Base-by-base conservation (phyloP, 2,888 invertebrate species). In the Unio pictorum region DNA sequence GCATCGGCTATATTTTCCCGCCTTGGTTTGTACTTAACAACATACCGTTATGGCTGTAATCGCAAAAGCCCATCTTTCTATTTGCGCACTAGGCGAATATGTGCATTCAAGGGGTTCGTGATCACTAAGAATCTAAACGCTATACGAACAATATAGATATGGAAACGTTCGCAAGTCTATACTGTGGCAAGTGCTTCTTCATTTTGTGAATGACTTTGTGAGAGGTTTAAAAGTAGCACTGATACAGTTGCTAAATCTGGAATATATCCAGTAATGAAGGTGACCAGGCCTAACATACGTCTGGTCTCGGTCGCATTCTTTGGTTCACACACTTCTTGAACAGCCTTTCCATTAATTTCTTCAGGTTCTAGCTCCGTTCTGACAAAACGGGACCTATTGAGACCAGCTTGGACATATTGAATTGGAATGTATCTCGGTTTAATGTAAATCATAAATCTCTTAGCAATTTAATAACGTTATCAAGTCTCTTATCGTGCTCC, bases 41-140 rank as follows among this genome's bases (percentile, higher is more conserved):
- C 63, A 23, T 78, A 78, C 23, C 61, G 59, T 62, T 74, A 83
- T 20, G 72, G 74, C 59, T 77, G 76, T 23, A 84, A 34, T 55
- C 78, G 54, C 15, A 85, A 64, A 15, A 77, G 23, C 65, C 82
- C 81, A 82, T 18, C 84, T 58, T 71, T 82, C 80, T 8, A 87
- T 75, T 23, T 82, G 63, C 2, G 85, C 79, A 72, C 80, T 79
- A 26, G 74, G 68, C 5, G 72, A 74, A 28, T 81, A 81, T n/a
- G 86, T 78, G 23, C 72, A 73, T 56, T 75, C 30, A 6, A 30
- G 30, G 5, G 34, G 18, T 5, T 62, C 30, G 23, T 23, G 23
- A 23, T 23, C 23, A 23, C 23, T 23, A 0, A 23, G 23, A 23
- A 23, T 23, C 23, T 23, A 23, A 23, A 23, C 23, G 23, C 23